Percentiles rank a stretch among this genome's conserved stretches.
Evolutionary conservation across 2,113 vertebrate genomes (phyloP).

Genomic region (Lampris megalopsis): DNA sequence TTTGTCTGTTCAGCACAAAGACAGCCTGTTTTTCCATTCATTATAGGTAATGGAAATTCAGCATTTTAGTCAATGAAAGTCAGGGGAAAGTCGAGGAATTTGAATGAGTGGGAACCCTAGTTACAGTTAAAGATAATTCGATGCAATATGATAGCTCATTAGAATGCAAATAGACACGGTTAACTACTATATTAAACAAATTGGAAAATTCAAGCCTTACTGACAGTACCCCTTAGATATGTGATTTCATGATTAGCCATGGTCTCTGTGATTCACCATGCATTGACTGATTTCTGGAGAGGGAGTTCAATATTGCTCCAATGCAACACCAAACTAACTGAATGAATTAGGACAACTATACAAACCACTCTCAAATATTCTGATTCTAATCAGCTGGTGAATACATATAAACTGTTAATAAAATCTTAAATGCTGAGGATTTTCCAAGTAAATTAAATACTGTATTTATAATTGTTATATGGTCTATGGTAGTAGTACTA

Average conservation of each 20-base stretch:
- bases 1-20: too few species aligned
- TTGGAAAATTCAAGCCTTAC: conserved; percentile 66
- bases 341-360: conserved; percentile 58
- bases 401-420: too few species aligned
- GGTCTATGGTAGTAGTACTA: too few species aligned
- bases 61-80: too few species aligned
- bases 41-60: too few species aligned
- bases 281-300: conserved; percentile 65
- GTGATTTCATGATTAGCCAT: conserved; percentile 75
- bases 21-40: too few species aligned
- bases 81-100: too few species aligned
- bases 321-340: conserved; percentile 69
- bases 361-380: conserved; percentile 47
- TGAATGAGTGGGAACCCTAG: background rate
- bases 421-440: too few species aligned
- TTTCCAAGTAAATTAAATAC: too few species aligned
- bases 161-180: conserved; percentile 66
- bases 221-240: conserved; percentile 64
- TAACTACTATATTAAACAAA: conserved; percentile 69
- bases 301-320: conserved; percentile 68
- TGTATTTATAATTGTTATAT: too few species aligned
- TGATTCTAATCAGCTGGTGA: background rate
- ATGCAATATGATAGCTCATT: conserved; percentile 77
- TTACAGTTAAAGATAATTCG: conserved; percentile 67
- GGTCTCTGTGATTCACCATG: conserved; percentile 68